phyloP scores from a whole-genome alignment of 30 jellyfish, hydroid and myxozoan species.

The Aurelia sp. region DNA sequence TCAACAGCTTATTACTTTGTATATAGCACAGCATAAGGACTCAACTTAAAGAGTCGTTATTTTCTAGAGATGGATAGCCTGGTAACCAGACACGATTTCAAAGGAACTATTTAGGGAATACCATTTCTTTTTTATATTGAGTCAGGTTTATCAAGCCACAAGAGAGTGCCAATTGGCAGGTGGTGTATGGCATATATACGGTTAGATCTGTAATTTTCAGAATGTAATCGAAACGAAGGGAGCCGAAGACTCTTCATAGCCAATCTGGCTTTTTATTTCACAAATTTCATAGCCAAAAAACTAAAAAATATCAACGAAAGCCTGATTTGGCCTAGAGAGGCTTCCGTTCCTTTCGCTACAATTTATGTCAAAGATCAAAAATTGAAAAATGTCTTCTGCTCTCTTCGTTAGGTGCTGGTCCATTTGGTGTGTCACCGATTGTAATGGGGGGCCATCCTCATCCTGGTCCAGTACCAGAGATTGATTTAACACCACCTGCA shows the following conservation, averaged over 20 bases:
- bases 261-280: slow-evolving; percentile 46
- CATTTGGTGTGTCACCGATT: slow-evolving; percentile 76
- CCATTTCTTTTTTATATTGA: too few relatives aligned
- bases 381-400: slow-evolving; percentile 77
- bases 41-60: too few relatives aligned
- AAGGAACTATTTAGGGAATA: too few relatives aligned
- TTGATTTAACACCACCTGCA: slow-evolving; percentile 57
- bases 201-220: too few relatives aligned
- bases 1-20: too few relatives aligned
- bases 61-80: too few relatives aligned
- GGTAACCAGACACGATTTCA: too few relatives aligned
- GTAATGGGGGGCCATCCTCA: slow-evolving; percentile 98
- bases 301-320: slow-evolving; percentile 25
- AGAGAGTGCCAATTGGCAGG: too few relatives aligned
- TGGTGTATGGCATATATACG: too few relatives aligned
- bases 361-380: slow-evolving; percentile 1
- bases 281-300: slow-evolving; percentile 8
- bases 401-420: slow-evolving; percentile 83
- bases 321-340: slow-evolving; percentile 72
- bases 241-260: slow-evolving; percentile 79
- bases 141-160: too few relatives aligned
- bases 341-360: slow-evolving; percentile 79
- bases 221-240: slow-evolving; percentile 48
- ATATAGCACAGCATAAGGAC: too few relatives aligned
- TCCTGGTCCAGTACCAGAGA: slow-evolving; percentile 98